Evolutionary conservation across 2,797 vertebrate genomes (phyloP), one percentile per base, ranked within the genome.

Genomic region (Pelobates cultripes): DNA sequence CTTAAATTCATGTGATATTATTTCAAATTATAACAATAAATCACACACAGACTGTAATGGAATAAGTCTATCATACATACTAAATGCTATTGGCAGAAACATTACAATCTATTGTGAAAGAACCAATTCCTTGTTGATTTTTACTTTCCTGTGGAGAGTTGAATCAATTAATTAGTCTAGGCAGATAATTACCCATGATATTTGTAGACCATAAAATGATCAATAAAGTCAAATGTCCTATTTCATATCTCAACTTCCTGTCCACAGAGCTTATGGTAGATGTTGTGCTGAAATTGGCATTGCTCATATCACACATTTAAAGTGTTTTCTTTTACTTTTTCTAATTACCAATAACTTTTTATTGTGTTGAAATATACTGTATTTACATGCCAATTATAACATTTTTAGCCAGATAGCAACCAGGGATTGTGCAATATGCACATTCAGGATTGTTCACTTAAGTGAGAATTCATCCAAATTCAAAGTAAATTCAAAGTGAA

Each of bases 191-290:
- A 96, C 91, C 92, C 89, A 89, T 90, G 91, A 88, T 94, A 95
- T 94, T 79, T 83, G 93, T 92, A 93, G 94, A 87, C 92, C 94
- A 92, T 94, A 93, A 93, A 95, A 86, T 91, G 91, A 97, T 97
- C 96, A 93, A 96, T 98, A 88, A 92, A 96, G 95, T 96, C 95
- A 97, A 96, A 95, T 95, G 94, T 95, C 92, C 87, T 89, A 87
- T 89, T 92, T 92, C 92, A 90, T 92, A 89, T 90, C 92, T 92
- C 91, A 91, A 88, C 91, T 78, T 9, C 91, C 89, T 91, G 63
- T 78, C 86, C 87, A 90, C 88, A 85, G 85, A 87, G 85, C 80
- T 86, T 73, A 81, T 83, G 78, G 80, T 74, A 85, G 78, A 70
- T 57, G 87, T 85, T 86, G 75, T 86, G 84, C 73, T 86, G 85